Conservation (phyloP, 2,888 invertebrate genomes). For the Selenia dentaria region DNA sequence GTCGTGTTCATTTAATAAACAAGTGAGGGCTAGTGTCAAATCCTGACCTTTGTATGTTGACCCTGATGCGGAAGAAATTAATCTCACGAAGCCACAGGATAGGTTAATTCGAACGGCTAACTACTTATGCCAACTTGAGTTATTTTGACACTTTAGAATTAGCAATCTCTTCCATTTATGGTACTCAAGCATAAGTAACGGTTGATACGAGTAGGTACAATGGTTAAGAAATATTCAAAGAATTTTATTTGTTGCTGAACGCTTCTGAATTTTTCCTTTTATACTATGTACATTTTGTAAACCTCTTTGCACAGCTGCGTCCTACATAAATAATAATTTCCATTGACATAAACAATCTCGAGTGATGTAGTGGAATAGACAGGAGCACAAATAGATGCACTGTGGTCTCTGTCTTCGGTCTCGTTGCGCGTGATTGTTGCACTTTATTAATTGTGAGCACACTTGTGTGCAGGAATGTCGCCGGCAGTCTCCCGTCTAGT, state of each 20-base stretch:
- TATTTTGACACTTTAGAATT: slow-evolving; percentile 21
- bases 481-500: slow-evolving; percentile 43
- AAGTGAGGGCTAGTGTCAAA: slow-evolving; percentile 50
- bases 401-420: background rate
- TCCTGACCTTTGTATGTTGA: slow-evolving; percentile 71
- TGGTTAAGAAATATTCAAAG: slow-evolving; percentile 6
- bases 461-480: slow-evolving; percentile 42
- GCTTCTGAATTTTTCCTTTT: slow-evolving; percentile 20
- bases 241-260: slow-evolving; percentile 3
- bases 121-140: slow-evolving; percentile 33
- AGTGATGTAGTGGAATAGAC: slow-evolving; percentile 32
- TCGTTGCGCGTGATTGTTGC: slow-evolving; percentile 38
- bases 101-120: slow-evolving; percentile 46
- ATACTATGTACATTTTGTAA: slow-evolving; percentile 26
- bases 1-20: slow-evolving; percentile 2
- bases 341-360: slow-evolving; percentile 40
- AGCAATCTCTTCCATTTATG: slow-evolving; percentile 8
- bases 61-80: slow-evolving; percentile 78
- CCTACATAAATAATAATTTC: slow-evolving; percentile 39
- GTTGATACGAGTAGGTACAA: background rate
- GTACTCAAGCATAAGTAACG: background rate
- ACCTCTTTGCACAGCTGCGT: slow-evolving; percentile 36
- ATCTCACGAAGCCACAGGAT: slow-evolving; percentile 56
- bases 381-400: slow-evolving; percentile 33
- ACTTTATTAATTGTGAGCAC: slow-evolving; percentile 48